phyloP scores from a whole-genome alignment of 2,113 vertebrate species.

The Prinia subflava region DNA sequence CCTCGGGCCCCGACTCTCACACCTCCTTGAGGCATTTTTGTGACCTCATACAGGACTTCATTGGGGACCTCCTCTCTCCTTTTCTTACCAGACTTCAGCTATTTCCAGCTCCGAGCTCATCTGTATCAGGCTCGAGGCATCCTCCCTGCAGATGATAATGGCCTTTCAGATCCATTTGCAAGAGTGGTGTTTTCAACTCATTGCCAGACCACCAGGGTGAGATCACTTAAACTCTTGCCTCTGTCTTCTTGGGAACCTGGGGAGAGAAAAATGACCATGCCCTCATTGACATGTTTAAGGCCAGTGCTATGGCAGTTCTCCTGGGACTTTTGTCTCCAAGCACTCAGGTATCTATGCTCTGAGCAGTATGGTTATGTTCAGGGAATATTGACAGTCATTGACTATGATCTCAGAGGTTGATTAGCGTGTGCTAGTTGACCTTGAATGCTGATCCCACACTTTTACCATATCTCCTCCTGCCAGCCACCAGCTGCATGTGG shows the following conservation, averaged over 20 bases:
- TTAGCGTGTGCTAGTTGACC: neutral
- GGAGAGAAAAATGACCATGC: neutral
- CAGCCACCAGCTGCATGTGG: neutral
- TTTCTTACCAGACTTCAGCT: constrained; percentile 75
- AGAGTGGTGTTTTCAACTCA: constrained; percentile 88
- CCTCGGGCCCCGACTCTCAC: no score
- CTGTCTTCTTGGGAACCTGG: neutral
- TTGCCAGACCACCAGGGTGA: constrained; percentile 86
- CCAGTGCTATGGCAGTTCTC: neutral
- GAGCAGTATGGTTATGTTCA: neutral
- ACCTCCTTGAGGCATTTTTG: neutral
- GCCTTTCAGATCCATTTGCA: constrained; percentile 88
- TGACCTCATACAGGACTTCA: neutral
- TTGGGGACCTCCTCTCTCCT: neutral
- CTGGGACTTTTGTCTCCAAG: neutral
- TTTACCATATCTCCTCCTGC: neutral
- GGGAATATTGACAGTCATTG: neutral
- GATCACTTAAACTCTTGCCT: neutral
- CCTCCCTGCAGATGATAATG: constrained; percentile 86
- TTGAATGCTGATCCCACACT: neutral
- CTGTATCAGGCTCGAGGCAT: constrained; percentile 90
- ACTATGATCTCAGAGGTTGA: neutral
- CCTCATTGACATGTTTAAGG: neutral
- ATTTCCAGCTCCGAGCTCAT: constrained; percentile 92
- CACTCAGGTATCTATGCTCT: neutral